Evolutionary conservation across 2,113 vertebrate genomes (phyloP).

Genomic region (Psophia crepitans): DNA sequence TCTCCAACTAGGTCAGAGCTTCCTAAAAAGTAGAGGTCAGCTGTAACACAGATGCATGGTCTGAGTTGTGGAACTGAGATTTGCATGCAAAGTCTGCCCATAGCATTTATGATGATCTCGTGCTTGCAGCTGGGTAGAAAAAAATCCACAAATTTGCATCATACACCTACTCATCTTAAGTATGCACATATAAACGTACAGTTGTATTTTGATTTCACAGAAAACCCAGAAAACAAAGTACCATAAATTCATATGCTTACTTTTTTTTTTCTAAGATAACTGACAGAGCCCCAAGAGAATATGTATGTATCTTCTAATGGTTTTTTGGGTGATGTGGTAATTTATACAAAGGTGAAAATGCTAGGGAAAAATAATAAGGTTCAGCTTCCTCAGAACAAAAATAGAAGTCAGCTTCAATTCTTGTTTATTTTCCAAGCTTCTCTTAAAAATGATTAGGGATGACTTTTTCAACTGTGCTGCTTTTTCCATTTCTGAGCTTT

Average conservation of each 20-base stretch:
- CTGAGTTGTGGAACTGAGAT: not conserved
- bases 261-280: not conserved
- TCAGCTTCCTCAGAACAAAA: not conserved
- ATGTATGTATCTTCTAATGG: not conserved
- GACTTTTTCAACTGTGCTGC: not conserved
- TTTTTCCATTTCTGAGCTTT: not conserved
- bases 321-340: not conserved
- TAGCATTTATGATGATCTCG: not conserved
- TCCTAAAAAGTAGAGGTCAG: constrained; percentile 13
- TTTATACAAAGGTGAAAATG: not conserved
- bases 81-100: not conserved
- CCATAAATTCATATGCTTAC: not conserved
- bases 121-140: not conserved
- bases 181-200: not conserved
- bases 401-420: not conserved
- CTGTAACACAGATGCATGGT: not conserved
- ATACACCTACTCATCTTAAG: not conserved
- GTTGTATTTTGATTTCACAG: not conserved
- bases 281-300: not conserved
- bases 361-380: not conserved
- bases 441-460: not conserved
- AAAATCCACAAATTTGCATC: not conserved
- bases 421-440: not conserved
- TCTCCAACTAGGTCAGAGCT: not conserved
- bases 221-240: not conserved